Evolutionary conservation across 2,888 invertebrate species (phyloP).

Genomic region (Pristionchus exspectatus): DNA sequence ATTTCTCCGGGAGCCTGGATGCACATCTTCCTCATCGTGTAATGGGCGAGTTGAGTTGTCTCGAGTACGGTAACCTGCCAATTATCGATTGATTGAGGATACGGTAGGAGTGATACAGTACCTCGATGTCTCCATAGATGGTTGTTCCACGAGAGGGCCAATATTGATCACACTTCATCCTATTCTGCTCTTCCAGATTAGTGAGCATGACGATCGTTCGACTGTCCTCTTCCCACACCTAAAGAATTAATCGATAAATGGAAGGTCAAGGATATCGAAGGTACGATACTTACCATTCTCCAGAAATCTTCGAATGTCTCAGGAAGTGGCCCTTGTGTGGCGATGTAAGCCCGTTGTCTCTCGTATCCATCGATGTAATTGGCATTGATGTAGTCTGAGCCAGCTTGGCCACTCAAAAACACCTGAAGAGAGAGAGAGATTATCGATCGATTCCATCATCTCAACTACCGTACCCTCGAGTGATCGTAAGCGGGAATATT

Average conservation of each 20-base stretch:
- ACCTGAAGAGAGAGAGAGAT: slow-evolving; percentile 82
- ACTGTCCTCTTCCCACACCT: slow-evolving; percentile 94
- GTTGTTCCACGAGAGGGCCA: slow-evolving; percentile 97
- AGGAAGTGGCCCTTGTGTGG: slow-evolving; percentile 97
- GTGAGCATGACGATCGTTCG: slow-evolving; percentile 99
- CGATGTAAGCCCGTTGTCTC: slow-evolving; percentile 94
- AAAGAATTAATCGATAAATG: neutral
- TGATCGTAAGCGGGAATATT: slow-evolving; percentile 97
- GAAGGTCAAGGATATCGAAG: neutral
- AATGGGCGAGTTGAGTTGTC: slow-evolving; percentile 96
- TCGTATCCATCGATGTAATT: slow-evolving; percentile 99
- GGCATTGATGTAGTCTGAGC: slow-evolving; percentile 98
- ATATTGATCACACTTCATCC: slow-evolving; percentile 87
- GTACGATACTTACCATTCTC: slow-evolving; percentile 86
- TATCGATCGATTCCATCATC: neutral
- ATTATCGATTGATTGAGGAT: neutral
- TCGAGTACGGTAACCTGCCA: slow-evolving; percentile 88
- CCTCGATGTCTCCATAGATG: slow-evolving; percentile 94
- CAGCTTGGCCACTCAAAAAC: slow-evolving; percentile 91
- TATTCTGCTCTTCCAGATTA: slow-evolving; percentile 94
- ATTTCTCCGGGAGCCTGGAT: slow-evolving; percentile 82
- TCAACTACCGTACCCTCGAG: slow-evolving; percentile 81
- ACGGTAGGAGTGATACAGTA: slow-evolving; percentile 46
- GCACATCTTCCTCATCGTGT: slow-evolving; percentile 97
- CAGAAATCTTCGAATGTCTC: slow-evolving; percentile 99